Evolutionary conservation across 2,797 vertebrate genomes (phyloP).

Genomic region (Euthynnus affinis): DNA sequence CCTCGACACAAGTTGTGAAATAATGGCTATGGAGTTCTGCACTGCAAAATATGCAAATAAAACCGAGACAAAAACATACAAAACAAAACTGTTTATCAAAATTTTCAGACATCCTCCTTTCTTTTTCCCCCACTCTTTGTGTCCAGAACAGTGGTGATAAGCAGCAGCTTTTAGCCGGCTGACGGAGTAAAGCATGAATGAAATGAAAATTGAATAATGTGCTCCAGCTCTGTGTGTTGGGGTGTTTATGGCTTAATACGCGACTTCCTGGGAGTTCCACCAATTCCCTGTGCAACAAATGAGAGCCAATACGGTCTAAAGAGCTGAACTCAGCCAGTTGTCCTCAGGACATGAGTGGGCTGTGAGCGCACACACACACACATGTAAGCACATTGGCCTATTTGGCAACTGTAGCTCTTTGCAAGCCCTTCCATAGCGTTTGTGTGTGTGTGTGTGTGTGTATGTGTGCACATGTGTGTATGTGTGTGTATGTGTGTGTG

Average conservation of each 20-base stretch:
- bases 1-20: neutral
- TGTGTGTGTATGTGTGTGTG: conserved; percentile 7
- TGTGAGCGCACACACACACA: neutral
- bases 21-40: neutral
- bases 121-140: conserved; percentile 9
- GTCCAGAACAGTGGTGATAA: conserved; percentile 42
- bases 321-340: conserved; percentile 45
- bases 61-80: neutral
- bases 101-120: conserved; percentile 20
- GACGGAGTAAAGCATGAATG: conserved; percentile 44
- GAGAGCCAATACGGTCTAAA: conserved; percentile 38
- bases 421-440: neutral
- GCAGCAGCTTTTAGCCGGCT: conserved; percentile 35
- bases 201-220: conserved; percentile 53
- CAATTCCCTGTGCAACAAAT: conserved; percentile 52
- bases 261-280: conserved; percentile 50
- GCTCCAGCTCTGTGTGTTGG: conserved; percentile 22
- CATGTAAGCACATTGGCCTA: conserved; percentile 16
- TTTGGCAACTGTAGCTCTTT: conserved; percentile 32
- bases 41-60: neutral
- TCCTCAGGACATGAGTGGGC: conserved; percentile 35
- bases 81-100: conserved; percentile 1
- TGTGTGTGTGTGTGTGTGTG: conserved; percentile 11
- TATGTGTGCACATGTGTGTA: conserved; percentile 9
- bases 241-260: conserved; percentile 41